Percentiles rank a stretch among this genome's conserved stretches.
Conservation (phyloP, 2,113 vertebrate species). For the Herpailurus yagouaroundi region DNA sequence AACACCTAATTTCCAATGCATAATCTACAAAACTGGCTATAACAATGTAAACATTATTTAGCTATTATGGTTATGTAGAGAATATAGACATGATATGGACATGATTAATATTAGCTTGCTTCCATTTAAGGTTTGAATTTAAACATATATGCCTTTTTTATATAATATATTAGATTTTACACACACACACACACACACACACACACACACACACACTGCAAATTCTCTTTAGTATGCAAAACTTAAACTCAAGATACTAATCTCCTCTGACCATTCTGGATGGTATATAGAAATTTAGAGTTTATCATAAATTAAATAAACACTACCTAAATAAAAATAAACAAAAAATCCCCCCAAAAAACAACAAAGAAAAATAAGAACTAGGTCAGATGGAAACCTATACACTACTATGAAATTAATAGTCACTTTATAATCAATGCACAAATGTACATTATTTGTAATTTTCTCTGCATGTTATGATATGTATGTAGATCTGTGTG, state of each 20-base stretch:
- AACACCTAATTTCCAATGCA: not conserved
- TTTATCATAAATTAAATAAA: not conserved
- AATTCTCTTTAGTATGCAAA: not conserved
- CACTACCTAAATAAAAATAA: not conserved
- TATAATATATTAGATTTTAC: not conserved
- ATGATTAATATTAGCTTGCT: not conserved
- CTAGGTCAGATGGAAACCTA: not conserved
- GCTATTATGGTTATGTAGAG: not conserved
- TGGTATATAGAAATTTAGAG: not conserved
- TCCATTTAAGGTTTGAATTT: slow-evolving; percentile 6
- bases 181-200: not conserved
- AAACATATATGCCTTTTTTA: not conserved
- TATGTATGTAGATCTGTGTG: not conserved
- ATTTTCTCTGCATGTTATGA: not conserved
- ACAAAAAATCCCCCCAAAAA: not conserved
- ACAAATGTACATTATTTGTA: not conserved
- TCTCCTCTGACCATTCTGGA: not conserved
- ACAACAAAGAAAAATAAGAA: not conserved
- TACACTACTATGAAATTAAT: not conserved
- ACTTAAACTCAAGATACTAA: not conserved
- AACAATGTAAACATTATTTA: not conserved
- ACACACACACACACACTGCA: not conserved
- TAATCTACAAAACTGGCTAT: not conserved
- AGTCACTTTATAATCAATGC: not conserved
- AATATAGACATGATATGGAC: not conserved